phyloP scores from a whole-genome alignment of 1,140 invertebrate species.

The Bombus superbus region DNA sequence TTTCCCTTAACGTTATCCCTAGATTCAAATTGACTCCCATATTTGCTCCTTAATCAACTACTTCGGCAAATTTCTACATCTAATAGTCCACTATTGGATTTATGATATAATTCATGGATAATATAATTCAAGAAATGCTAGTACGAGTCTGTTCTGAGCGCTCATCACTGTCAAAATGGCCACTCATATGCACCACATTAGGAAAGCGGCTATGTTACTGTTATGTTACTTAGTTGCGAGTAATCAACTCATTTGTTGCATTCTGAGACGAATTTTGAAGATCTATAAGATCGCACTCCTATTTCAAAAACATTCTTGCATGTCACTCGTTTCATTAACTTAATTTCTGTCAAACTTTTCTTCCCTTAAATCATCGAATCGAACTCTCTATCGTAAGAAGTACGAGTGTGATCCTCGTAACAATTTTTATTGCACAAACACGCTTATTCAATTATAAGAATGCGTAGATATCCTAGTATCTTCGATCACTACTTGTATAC shows the following conservation, averaged over 20 bases:
- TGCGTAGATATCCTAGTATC: neutral
- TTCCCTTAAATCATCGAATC: neutral
- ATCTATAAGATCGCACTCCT: neutral
- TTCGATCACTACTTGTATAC: neutral
- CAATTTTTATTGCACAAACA: neutral
- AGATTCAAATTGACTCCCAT: neutral
- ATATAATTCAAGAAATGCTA: neutral
- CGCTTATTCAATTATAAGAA: neutral
- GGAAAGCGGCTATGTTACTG: neutral
- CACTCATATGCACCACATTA: neutral
- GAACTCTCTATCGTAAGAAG: neutral
- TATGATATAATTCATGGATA: too few species aligned
- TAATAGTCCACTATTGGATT: neutral
- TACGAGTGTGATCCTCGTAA: neutral
- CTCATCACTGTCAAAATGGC: neutral
- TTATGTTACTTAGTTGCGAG: neutral
- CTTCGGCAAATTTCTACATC: neutral
- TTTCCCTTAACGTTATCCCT: neutral
- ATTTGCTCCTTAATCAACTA: neutral
- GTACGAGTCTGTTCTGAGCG: neutral
- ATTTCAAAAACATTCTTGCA: neutral
- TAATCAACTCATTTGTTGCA: neutral
- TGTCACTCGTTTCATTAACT: neutral
- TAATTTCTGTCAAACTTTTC: neutral
- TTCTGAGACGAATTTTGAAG: neutral